phyloP scores from a whole-genome alignment of 2,113 vertebrate genomes.

The Galemys pyrenaicus region DNA sequence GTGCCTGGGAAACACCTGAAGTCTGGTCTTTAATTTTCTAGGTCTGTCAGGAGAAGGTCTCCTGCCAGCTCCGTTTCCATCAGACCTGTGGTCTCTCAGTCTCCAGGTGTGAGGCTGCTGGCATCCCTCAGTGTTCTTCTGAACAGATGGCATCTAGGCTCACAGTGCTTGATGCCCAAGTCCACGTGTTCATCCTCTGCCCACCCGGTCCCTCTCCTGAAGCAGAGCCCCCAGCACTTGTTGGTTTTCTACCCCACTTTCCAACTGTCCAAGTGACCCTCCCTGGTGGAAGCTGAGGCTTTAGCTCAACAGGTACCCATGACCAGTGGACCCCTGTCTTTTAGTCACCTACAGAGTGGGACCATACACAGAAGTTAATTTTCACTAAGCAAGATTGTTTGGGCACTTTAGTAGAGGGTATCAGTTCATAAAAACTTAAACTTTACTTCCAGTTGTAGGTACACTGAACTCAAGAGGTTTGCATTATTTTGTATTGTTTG shows the following conservation, averaged over 20 bases:
- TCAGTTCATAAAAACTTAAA: constrained; percentile 9
- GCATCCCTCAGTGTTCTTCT: background rate
- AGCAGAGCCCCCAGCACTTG: background rate
- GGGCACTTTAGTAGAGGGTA: background rate
- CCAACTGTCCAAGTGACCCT: background rate
- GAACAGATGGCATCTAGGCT: background rate
- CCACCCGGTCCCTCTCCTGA: background rate
- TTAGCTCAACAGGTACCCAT: background rate
- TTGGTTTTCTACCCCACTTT: background rate
- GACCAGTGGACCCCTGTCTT: background rate
- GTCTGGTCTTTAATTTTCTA: background rate
- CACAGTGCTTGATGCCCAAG: background rate
- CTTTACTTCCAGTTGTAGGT: background rate
- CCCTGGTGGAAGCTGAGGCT: background rate
- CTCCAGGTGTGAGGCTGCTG: background rate
- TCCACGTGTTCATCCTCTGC: background rate
- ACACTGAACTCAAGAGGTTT: background rate
- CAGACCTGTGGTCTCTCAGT: background rate
- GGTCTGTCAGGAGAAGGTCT: background rate
- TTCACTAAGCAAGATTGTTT: background rate
- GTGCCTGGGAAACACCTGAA: background rate
- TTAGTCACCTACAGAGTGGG: background rate
- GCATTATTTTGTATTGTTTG: background rate
- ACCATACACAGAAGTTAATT: background rate
- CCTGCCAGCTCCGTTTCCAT: background rate